Evolutionary conservation across 2,888 invertebrate species (phyloP).

Genomic region (Caenorhabditis uteleia): DNA sequence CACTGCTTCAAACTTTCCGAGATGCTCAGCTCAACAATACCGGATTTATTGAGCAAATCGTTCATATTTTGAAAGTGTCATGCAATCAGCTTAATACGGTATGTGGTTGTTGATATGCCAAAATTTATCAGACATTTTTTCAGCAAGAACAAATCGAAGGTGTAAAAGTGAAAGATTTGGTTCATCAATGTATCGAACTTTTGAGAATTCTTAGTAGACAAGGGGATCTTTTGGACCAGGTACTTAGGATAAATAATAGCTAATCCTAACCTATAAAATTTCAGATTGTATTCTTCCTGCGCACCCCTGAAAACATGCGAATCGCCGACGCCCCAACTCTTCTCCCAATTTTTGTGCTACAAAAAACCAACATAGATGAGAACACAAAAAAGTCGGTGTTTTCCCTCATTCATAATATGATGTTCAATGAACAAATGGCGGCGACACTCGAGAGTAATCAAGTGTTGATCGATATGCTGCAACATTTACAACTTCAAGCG

Average conservation of each 20-base stretch:
- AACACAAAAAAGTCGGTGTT: conserved; percentile 26
- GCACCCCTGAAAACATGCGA: conserved; percentile 33
- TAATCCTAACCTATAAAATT: not conserved
- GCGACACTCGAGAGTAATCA: conserved; percentile 19
- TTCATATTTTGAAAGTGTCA: conserved; percentile 46
- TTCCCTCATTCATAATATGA: conserved; percentile 21
- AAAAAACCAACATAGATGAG: conserved; percentile 34
- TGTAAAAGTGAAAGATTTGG: conserved; percentile 45
- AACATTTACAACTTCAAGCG: conserved; percentile 18
- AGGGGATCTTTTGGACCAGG: conserved; percentile 34
- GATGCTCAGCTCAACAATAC: conserved; percentile 16
- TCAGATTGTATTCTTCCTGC: conserved; percentile 31
- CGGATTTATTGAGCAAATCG: conserved; percentile 42
- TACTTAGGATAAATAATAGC: too few relatives aligned
- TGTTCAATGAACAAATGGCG: conserved; percentile 36
- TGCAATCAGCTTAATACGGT: conserved; percentile 40
- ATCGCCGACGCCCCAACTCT: conserved; percentile 23
- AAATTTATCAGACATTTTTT: conserved; percentile 2
- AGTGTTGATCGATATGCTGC: conserved; percentile 16
- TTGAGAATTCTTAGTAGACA: conserved; percentile 35
- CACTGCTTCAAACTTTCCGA: conserved; percentile 40
- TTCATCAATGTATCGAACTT: conserved; percentile 21
- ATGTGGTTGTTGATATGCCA: not conserved
- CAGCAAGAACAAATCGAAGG: conserved; percentile 48
- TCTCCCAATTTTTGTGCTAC: conserved; percentile 45